phyloP scores from a whole-genome alignment of 1,140 invertebrate genomes.

The Drosophila tani region DNA sequence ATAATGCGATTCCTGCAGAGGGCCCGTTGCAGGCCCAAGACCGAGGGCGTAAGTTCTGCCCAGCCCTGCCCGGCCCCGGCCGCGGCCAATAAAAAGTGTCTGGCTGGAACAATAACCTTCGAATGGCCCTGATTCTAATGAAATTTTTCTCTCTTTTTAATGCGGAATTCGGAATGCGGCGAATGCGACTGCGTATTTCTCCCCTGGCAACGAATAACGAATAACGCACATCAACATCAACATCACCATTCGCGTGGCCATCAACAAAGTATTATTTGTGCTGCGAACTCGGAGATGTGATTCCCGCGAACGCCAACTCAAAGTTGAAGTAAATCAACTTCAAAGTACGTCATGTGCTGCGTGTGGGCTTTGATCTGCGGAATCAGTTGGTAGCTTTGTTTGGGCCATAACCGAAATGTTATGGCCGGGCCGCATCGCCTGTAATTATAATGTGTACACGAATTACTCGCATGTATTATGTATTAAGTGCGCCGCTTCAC shows the following conservation, averaged over 20 bases:
- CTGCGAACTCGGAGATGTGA: conserved; percentile 74
- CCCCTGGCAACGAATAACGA: conserved; percentile 25
- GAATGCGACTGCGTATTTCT: conserved; percentile 13
- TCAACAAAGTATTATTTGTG: conserved; percentile 79
- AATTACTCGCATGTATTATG: conserved; percentile 47
- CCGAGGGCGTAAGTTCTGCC: conserved; percentile 66
- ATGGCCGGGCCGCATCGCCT: conserved; percentile 58
- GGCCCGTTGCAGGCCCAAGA: conserved; percentile 71
- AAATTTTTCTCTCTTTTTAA: conserved; percentile 45
- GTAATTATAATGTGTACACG: conserved; percentile 73
- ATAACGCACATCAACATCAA: conserved; percentile 28
- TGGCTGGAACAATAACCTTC: conserved; percentile 58
- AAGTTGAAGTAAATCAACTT: conserved; percentile 71
- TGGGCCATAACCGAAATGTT: conserved; percentile 58
- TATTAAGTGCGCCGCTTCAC: conserved; percentile 54
- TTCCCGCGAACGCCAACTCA: conserved; percentile 78
- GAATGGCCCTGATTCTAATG: conserved; percentile 70
- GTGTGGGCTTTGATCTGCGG: conserved; percentile 70
- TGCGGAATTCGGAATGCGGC: conserved; percentile 16
- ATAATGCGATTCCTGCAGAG: conserved; percentile 77
- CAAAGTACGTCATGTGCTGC: conserved; percentile 67
- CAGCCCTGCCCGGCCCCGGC: too few relatives aligned
- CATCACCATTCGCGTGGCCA: conserved; percentile 33
- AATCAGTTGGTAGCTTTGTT: conserved; percentile 50
- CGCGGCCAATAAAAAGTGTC: conserved; percentile 59